Percentiles rank a stretch among this genome's conserved stretches.
Conservation (phyloP, 2,797 vertebrate genomes). For the Avahi laniger region DNA sequence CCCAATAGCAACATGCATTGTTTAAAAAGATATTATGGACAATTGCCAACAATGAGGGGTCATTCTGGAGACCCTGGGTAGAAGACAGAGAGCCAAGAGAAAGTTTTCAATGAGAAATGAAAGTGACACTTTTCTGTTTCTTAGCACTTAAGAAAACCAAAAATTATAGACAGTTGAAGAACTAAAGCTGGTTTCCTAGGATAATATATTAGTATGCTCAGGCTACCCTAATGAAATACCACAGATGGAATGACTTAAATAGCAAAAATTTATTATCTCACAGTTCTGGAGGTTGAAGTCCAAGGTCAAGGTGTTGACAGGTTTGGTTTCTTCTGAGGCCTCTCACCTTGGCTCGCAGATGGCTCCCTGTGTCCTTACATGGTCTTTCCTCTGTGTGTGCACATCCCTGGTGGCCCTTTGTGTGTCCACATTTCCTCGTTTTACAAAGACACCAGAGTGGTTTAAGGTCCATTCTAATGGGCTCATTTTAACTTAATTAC, state of each 20-base stretch:
- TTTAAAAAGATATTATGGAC: neutral
- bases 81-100: neutral
- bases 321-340: neutral
- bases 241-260: neutral
- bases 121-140: neutral
- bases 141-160: neutral
- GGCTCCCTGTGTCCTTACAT: neutral
- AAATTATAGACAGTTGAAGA: neutral
- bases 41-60: neutral
- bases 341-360: neutral
- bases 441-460: neutral
- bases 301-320: neutral
- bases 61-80: neutral
- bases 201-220: neutral
- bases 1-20: neutral
- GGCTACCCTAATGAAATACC: neutral
- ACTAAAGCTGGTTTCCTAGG: neutral
- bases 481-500: neutral
- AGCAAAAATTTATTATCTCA: neutral
- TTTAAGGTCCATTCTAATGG: neutral
- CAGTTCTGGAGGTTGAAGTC: neutral
- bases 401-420: neutral
- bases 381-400: neutral
- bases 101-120: neutral
- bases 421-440: neutral